Conservation (phyloP, 2,797 vertebrate genomes). For the Pitangus sulphuratus region DNA sequence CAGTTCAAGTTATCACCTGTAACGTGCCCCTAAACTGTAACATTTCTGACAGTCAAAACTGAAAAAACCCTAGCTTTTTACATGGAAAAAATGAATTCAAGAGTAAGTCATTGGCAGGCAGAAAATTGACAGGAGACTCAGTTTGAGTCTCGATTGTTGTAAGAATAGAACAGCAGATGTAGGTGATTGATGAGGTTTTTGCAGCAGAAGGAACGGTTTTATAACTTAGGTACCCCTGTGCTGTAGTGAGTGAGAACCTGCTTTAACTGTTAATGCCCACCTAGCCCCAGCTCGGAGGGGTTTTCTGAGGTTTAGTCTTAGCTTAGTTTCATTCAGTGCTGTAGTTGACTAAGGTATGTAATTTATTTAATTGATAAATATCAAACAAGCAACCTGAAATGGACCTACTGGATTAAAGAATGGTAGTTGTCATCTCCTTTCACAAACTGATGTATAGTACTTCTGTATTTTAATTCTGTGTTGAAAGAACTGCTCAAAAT, state of each 20-base stretch:
- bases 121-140: neutral
- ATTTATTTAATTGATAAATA: neutral
- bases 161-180: neutral
- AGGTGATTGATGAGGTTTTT: neutral
- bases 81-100: neutral
- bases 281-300: neutral
- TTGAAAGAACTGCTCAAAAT: neutral
- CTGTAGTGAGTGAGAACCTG: neutral
- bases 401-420: neutral
- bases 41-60: neutral
- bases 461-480: neutral
- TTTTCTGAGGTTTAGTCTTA: neutral
- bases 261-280: neutral
- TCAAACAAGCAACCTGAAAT: rapidly evolving
- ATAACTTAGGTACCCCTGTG: neutral
- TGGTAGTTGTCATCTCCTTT: neutral
- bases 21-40: neutral
- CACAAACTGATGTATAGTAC: neutral
- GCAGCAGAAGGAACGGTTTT: neutral
- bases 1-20: neutral
- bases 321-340: neutral
- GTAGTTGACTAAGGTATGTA: neutral
- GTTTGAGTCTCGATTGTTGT: neutral
- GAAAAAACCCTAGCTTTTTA: neutral
- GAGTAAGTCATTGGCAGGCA: neutral